Evolutionary conservation across 2,888 invertebrate genomes (phyloP).

Genomic region (Drosophila ustulata): DNA sequence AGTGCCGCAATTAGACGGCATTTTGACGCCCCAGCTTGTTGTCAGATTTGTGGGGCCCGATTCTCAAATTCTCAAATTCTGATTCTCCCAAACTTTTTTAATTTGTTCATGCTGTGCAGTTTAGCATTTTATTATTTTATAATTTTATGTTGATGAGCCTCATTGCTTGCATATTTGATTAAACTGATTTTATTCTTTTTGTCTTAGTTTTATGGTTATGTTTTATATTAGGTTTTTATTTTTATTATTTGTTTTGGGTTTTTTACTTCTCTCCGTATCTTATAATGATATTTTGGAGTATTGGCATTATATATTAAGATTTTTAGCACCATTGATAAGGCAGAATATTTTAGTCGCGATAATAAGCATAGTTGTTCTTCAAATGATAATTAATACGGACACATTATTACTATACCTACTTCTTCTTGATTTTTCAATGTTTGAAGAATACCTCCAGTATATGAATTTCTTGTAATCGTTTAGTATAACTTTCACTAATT

Average conservation of each 20-base stretch:
- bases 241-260: slow-evolving; percentile 44
- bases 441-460: neutral
- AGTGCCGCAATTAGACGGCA: slow-evolving; percentile 71
- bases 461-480: neutral
- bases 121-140: slow-evolving; percentile 79
- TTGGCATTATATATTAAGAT: slow-evolving; percentile 61
- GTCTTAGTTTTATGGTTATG: slow-evolving; percentile 2
- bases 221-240: slow-evolving; percentile 26
- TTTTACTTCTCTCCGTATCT: slow-evolving; percentile 20
- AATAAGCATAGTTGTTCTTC: no score
- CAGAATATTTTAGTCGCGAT: neutral
- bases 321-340: slow-evolving; percentile 20
- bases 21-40: slow-evolving; percentile 76
- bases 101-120: slow-evolving; percentile 79
- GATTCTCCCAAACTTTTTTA: slow-evolving; percentile 33
- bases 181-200: slow-evolving; percentile 22
- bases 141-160: slow-evolving; percentile 81
- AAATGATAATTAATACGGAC: neutral
- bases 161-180: slow-evolving; percentile 80
- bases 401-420: no score
- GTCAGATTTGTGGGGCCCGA: slow-evolving; percentile 51
- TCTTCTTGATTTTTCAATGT: no score
- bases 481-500: slow-evolving; percentile 31
- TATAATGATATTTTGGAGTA: slow-evolving; percentile 31
- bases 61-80: slow-evolving; percentile 22